Conservation (phyloP, 2,888 invertebrate species). For the Microplitis deprimator region DNA sequence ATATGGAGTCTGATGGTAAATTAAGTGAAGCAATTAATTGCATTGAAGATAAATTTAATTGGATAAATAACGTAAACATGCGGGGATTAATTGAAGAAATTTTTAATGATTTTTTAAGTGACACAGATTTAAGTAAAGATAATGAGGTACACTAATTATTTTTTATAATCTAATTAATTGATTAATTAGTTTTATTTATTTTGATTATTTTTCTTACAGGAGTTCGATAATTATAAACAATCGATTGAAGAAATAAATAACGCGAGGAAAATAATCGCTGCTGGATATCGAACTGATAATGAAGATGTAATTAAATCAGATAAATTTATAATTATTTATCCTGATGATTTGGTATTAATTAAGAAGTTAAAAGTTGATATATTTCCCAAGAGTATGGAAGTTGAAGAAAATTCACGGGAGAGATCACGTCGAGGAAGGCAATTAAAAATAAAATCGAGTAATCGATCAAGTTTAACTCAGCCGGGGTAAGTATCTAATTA, state of each 20-base stretch:
- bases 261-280: conserved; percentile 55
- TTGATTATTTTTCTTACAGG: conserved; percentile 43
- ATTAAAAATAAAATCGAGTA: not conserved
- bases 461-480: not conserved
- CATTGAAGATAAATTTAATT: not conserved
- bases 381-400: no score
- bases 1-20: not conserved
- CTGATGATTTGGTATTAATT: not conserved
- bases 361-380: no score
- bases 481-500: not conserved
- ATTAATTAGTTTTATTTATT: conserved; percentile 7
- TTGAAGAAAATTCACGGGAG: no score
- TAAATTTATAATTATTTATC: conserved; percentile 36
- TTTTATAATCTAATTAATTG: not conserved
- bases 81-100: not conserved
- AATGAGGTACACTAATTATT: not conserved
- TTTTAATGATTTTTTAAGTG: not conserved
- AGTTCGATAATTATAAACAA: conserved; percentile 46
- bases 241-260: conserved; percentile 51
- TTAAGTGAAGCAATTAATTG: not conserved
- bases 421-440: not conserved
- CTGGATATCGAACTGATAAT: not conserved
- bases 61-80: not conserved
- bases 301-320: not conserved
- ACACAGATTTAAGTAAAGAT: not conserved